Evolutionary conservation across 2,113 vertebrate genomes (phyloP), one percentile per base, ranked within the genome.

Genomic region (Suricata suricatta): DNA sequence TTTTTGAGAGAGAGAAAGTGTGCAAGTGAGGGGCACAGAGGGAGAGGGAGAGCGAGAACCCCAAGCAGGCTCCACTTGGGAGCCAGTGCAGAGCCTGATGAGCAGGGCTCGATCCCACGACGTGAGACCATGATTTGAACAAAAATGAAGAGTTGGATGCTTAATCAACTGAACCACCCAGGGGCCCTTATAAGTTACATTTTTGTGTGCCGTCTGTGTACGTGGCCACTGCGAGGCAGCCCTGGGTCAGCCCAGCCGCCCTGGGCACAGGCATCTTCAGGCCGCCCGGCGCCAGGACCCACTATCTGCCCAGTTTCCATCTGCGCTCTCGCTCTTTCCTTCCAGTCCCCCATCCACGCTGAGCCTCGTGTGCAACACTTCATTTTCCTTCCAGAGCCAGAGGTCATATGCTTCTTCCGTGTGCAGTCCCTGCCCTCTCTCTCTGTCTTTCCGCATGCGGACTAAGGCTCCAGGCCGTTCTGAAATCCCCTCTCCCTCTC

Each of bases 221-320:
- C 7, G 11, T 4, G 84, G 33, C 68, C 38, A 7, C 4, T 21
- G 8, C 66, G 7, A 23, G 54, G 19, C 21, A 14, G 69, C 71
- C 11, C n/a, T 14, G 41, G 79, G 3, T 3, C 17, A 10, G 31
- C 3, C 8, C 27, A 0, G 0, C 19, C 52, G 7, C 44, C 44
- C 12, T 1, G 44, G 0, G 7, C 16, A 2, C 35, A 3, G 68
- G 4, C 10, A 10, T 27, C 47, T 1, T 47, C 11, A 44, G 29
- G 16, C 3, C 9, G 0, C 11, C 35, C 11, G 17, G 31, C 2
- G 0, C 19, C 25, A 9, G 38, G 4, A 3, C 47, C 44, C 16
- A 0, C 23, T 9, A 2, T 25, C 19, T 60, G 19, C 38, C 13
- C 79, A 21, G 6, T 21, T 47, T 52, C 68, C 7, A 4, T 29